Conservation (phyloP, 1,140 invertebrate genomes). For the Aculops lycopersici region DNA sequence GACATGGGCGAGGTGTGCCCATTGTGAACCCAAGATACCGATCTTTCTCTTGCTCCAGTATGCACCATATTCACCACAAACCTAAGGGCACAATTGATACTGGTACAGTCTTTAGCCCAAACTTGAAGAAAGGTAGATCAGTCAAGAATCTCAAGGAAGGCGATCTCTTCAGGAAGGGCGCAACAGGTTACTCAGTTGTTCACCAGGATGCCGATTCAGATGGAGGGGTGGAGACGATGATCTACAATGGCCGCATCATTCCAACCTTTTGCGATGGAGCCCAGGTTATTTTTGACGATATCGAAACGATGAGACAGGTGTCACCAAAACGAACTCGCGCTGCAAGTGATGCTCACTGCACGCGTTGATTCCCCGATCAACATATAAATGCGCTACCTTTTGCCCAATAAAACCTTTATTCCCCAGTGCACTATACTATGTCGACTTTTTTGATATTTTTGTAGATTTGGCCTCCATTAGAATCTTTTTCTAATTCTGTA, state of each 20-base stretch:
- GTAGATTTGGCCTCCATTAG: too few species aligned
- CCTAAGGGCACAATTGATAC: constrained; percentile 24
- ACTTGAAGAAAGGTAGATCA: constrained; percentile 43
- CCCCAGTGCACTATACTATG: too few species aligned
- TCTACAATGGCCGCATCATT: constrained; percentile 72
- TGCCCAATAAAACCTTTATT: too few species aligned
- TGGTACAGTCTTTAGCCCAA: constrained; percentile 58
- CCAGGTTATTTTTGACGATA: constrained; percentile 75
- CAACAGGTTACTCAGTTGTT: constrained; percentile 58
- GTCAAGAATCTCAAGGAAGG: constrained; percentile 37
- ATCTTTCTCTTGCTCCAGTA: too few species aligned
- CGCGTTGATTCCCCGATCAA: too few species aligned
- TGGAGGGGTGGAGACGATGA: constrained; percentile 61
- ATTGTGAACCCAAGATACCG: constrained; percentile 34
- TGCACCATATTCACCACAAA: constrained; percentile 68
- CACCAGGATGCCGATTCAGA: constrained; percentile 60
- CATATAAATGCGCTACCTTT: too few species aligned
- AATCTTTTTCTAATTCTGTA: too few species aligned
- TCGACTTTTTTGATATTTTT: too few species aligned
- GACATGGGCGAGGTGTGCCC: constrained; percentile 41
- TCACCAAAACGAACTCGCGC: constrained; percentile 23
- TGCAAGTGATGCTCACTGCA: constrained; percentile 1
- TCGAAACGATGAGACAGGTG: constrained; percentile 55
- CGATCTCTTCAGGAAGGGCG: constrained; percentile 34
- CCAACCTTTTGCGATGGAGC: constrained; percentile 68